Evolutionary conservation across 2,888 invertebrate genomes (phyloP), one percentile per base, ranked within the genome.

Genomic region (Operophtera brumata): DNA sequence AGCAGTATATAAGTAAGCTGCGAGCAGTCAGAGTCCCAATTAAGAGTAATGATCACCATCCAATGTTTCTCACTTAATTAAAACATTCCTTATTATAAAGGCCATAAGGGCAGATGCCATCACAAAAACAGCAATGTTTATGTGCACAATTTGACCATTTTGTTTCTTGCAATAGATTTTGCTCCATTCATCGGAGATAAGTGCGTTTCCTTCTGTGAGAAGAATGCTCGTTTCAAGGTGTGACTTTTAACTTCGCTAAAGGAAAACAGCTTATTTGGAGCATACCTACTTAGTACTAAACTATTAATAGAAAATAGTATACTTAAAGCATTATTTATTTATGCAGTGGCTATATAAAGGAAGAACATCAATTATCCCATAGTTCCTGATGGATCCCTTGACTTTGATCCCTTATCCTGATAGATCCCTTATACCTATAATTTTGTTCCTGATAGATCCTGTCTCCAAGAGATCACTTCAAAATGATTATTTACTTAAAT

Each of bases 61-160:
- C 71, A 65, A 73, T 76, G 75, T 79, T 82, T 83, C 82, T 80
- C 80, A 82, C 83, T 82, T 81, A 84, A 85, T 85, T 83, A 84
- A 77, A 76, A 73, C 77, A 80, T 82, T 76, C 77, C 75, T 66
- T 68, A 44, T 54, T 61, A 62, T 62, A 67, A 67, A 67, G 54
- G 60, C 70, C 69, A 67, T 69, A 73, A 68, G 69, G 73, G 80
- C 84, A 85, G 82, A 82, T 84, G 86, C 64, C 54, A 20, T 32
- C 40, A 55, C 73, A 73, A 84, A 84, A 85, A 84, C 83, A 69
- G 60, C 61, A 66, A 73, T 72, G 64, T 73, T 11, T 70, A 70
- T 71, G 60, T 64, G 66, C 69, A 77, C 80, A 79, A 81, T 78
- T 78, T 65, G 73, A 67, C 66, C 76, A 70, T 77, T 76, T 67